phyloP scores from a whole-genome alignment of 2,888 invertebrate species.

The Lochmaea capreae region DNA sequence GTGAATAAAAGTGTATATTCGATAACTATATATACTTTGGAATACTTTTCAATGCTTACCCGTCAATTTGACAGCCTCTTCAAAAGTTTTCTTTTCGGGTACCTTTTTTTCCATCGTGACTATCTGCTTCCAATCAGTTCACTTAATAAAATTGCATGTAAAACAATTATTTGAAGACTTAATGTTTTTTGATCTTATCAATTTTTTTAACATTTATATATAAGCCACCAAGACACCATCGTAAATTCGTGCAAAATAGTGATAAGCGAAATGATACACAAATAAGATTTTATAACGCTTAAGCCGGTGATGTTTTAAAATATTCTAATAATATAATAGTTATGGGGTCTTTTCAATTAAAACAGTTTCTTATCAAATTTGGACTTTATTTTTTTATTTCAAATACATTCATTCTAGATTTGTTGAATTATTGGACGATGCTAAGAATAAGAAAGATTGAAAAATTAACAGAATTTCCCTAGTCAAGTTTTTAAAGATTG shows the following conservation, averaged over 20 bases:
- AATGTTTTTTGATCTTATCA: slow-evolving; percentile 18
- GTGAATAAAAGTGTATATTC: too few species aligned
- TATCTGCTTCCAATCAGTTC: not conserved
- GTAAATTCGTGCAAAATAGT: not conserved
- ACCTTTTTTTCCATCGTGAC: slow-evolving; percentile 26
- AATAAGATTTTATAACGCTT: too few species aligned
- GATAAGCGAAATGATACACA: slow-evolving; percentile 17
- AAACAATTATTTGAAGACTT: not conserved
- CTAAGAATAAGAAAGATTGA: too few species aligned
- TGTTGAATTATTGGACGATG: too few species aligned
- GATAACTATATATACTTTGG: not conserved
- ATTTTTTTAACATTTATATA: slow-evolving; percentile 11
- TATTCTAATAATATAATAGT: too few species aligned
- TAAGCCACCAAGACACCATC: slow-evolving; percentile 1
- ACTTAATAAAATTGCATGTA: slow-evolving; percentile 6
- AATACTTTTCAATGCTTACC: slow-evolving; percentile 43
- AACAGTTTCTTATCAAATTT: too few species aligned
- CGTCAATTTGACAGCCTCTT: slow-evolving; percentile 55
- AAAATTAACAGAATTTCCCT: too few species aligned
- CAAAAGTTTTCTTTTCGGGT: slow-evolving; percentile 49
- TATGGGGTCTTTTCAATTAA: too few species aligned
- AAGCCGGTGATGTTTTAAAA: too few species aligned
- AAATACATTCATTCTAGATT: too few species aligned
- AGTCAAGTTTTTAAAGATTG: too few species aligned
- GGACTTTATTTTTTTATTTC: too few species aligned